Base-by-base conservation (phyloP, 2,113 vertebrate genomes). In the Delphinapterus leucas region DNA sequence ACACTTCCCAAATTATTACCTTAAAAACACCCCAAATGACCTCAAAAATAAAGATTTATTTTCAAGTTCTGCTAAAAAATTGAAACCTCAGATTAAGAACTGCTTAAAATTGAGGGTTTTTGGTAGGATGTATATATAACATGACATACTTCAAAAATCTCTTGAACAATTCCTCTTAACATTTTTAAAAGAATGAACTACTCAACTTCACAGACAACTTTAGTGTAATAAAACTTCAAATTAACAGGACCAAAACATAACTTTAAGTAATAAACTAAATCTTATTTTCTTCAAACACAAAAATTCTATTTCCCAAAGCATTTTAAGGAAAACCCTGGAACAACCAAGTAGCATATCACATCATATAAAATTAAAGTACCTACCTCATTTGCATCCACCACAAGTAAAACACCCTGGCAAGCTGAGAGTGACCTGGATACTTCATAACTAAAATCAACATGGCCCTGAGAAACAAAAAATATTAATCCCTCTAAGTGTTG, bases 401-500 rank as follows among this genome's bases (percentile, higher is more conserved):
- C 99, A 94, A 99, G 98, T 97, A 99, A 98, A 94, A 99, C 99
- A 55, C 99, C 99, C 95, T 99, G 99, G 95, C 99, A 99, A 14
- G 99, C 99, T 63, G 99, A 99, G 2, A 99, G 98, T 0, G 99
- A 99, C 18, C 99, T 98, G 20, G 99, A 99, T 0, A 99, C 99
- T 98, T 99, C 99, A 96, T 99, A 99, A 98, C 98, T 99, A 98
- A 99, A 99, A 99, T 99, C 99, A 68, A 99, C 99, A 0, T 99
- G 99, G 87, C 99, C 99, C 99, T 99, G 93, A 14, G 41, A 60
- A 96, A 31, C 85, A 96, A 98, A 36, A 96, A 25, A 82, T 26
- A 97, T 70, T 36, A 28, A 79, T 41, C 86, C 2, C 7, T 93
- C 31, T 93, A 70, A 94, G 93, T 70, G 25, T 92, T n/a, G 85